Base-by-base conservation (phyloP, 2,113 vertebrate species). In the Ciconia stormi region DNA sequence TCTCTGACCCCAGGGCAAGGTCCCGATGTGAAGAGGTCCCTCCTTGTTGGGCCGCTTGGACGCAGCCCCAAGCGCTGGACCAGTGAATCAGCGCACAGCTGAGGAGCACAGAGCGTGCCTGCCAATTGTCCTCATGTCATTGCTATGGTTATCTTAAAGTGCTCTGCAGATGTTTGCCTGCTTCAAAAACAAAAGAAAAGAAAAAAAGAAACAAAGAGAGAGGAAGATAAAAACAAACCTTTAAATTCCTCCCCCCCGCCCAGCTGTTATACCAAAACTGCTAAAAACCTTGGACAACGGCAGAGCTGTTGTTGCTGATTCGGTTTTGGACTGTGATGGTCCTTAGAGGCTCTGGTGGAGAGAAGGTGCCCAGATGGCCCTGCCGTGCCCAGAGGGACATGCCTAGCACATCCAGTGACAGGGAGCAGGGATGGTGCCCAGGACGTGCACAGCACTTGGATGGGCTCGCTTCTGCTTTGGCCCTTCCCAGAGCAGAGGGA, bases 91-190 rank as follows among this genome's bases (percentile, higher is more conserved):
- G 91, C 52, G 34, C 55, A n/a, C 96, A 95, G 88, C 95, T 97
- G 94, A 97, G 88, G 89, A 95, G 96, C 91, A 81, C 88, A 84
- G 79, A 76, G 90, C 66, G 83, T 89, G 82, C 93, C 80, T 96
- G 96, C 96, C 96, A 97, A 88, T 84, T 93, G 90, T 95, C 91
- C 90, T 87, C 84, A 50, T 98, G 95, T 93, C 80, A 96, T 98
- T 80, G 90, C 96, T 93, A 95, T 97, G 97, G 97, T 92, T 97
- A 97, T 97, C 91, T 83, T 81, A 82, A 97, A 96, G 93, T 79
- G 79, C 97, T 98, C 98, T 97, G 96, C 98, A 98, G 98, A 98
- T 98, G 98, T 98, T 97, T 70, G 92, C 91, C 86, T 93, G 87
- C 87, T 83, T 42, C 8, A 49, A 91, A 91, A 96, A 91, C 85